Percentiles rank a stretch among this genome's conserved stretches.
Evolutionary conservation across 2,797 vertebrate genomes (phyloP).

Genomic region (Rhinella marina): DNA sequence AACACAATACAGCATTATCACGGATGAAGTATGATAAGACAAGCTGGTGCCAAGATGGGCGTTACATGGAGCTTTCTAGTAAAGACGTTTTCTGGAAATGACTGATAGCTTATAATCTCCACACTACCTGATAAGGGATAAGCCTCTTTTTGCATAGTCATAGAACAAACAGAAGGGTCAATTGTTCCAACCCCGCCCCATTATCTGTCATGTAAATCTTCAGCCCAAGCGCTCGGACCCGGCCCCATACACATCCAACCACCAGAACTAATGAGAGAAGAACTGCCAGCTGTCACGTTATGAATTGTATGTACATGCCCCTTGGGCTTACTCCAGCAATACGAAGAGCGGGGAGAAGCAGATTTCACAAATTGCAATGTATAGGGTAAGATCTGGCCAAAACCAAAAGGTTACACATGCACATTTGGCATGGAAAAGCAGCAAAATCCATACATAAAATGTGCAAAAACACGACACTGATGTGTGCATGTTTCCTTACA

Average conservation of each 20-base stretch:
- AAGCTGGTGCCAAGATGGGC: background rate
- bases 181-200: background rate
- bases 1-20: background rate
- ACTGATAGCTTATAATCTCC: background rate
- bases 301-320: too few relatives aligned
- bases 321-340: too few relatives aligned
- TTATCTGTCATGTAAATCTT: background rate
- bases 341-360: too few relatives aligned
- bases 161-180: background rate
- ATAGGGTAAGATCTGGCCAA: too few relatives aligned
- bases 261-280: background rate
- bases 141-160: constrained; percentile 5
- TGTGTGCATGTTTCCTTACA: too few relatives aligned
- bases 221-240: background rate
- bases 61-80: background rate
- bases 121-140: background rate
- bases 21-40: background rate
- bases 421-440: too few relatives aligned
- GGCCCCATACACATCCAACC: background rate
- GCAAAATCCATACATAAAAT: too few relatives aligned
- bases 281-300: background rate
- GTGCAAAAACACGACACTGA: too few relatives aligned
- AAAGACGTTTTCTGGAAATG: background rate
- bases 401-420: too few relatives aligned
- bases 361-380: too few relatives aligned